These are phyloP conservation scores for Vultur gryphus DNA, from an alignment of 2,797 vertebrate genomes.

Conservation along the genomic window DNA sequence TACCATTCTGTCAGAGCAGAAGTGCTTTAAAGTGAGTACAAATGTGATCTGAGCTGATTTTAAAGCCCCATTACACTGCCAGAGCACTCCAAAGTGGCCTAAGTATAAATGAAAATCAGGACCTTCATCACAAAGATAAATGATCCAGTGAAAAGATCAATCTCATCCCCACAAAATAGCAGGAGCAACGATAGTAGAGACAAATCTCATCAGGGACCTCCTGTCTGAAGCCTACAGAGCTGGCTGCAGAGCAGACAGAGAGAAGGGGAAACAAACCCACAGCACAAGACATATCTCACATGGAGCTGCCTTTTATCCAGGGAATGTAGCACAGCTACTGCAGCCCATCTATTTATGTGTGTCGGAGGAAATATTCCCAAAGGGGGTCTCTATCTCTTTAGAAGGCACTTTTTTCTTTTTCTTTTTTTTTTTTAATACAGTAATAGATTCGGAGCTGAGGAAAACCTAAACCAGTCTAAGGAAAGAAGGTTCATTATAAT, in stretches of 20 bases:
- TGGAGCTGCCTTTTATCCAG: not conserved
- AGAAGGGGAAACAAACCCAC: not conserved
- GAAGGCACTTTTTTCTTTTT: not conserved
- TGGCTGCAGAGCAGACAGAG: not conserved
- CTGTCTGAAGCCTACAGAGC: not conserved
- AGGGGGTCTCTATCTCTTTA: not conserved
- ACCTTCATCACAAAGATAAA: conserved; percentile 15
- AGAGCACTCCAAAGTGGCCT: not conserved
- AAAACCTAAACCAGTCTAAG: not conserved
- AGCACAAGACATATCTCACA: rapidly evolving
- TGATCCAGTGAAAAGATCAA: not conserved
- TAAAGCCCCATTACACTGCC: not conserved
- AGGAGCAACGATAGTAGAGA: not conserved
- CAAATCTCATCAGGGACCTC: not conserved
- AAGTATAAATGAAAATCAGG: conserved; percentile 11
- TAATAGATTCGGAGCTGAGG: not conserved
- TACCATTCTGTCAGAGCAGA: not conserved
- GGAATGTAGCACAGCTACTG: not conserved
- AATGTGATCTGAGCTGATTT: not conserved
- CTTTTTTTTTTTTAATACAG: not conserved
- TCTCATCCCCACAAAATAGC: not conserved
- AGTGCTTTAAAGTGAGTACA: not conserved
- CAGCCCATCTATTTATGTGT: not conserved
- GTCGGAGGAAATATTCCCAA: not conserved
- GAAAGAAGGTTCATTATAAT: not conserved